Percentiles rank a stretch among this genome's conserved stretches.
phyloP scores from a whole-genome alignment of 2,113 vertebrate species.

The Lycocorax pyrrhopterus region DNA sequence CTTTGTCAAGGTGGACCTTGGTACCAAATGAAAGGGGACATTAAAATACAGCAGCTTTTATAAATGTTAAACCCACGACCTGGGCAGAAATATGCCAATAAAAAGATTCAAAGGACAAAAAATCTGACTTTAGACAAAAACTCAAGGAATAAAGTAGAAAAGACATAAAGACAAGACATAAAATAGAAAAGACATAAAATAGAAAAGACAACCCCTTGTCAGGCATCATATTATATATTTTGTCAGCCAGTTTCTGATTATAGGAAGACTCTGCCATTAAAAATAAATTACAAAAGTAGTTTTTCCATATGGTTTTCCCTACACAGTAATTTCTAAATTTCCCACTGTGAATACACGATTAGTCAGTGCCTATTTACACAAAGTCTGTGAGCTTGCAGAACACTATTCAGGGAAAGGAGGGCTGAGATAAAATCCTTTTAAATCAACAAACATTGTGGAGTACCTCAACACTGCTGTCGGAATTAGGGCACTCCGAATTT shows the following conservation, averaged over 20 bases:
- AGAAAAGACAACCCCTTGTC: background rate
- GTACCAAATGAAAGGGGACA: background rate
- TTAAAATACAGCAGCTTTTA: background rate
- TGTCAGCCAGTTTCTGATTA: background rate
- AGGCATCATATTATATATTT: background rate
- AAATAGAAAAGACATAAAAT: background rate
- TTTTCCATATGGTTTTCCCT: background rate
- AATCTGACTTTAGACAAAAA: background rate
- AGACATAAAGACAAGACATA: background rate
- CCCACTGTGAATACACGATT: background rate
- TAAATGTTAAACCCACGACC: background rate
- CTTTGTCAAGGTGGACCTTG: background rate
- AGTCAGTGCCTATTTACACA: background rate
- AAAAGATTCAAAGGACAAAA: background rate
- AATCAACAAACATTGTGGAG: background rate
- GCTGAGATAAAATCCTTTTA: background rate
- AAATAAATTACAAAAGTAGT: background rate
- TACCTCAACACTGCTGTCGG: background rate
- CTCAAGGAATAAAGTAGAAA: background rate
- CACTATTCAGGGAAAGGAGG: background rate
- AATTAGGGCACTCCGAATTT: background rate
- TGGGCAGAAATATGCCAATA: background rate
- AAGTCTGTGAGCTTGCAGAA: background rate
- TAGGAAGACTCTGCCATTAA: background rate
- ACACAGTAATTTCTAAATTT: background rate